Conservation (phyloP, 2,888 invertebrate genomes). For the Amphipyra berbera region DNA sequence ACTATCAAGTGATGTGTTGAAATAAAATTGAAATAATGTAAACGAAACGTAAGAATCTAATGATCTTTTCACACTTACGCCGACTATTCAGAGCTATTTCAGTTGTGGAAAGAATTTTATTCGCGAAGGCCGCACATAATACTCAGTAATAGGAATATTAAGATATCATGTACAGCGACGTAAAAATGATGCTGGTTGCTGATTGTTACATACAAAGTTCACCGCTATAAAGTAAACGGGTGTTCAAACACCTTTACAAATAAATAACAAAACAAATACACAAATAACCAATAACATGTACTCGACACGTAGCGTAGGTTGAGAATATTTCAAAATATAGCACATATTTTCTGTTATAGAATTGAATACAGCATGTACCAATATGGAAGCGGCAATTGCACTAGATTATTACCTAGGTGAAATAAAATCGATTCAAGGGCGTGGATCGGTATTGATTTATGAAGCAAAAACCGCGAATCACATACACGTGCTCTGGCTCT, state of each 20-base stretch:
- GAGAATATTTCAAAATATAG: background rate
- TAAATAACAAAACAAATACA: too few species aligned
- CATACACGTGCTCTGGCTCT: conserved; percentile 15
- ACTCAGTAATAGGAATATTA: conserved; percentile 1
- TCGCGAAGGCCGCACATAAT: conserved; percentile 20
- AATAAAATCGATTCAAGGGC: conserved; percentile 61
- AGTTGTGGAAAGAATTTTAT: conserved; percentile 33
- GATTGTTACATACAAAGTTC: conserved; percentile 24
- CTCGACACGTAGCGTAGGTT: background rate
- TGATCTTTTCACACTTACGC: conserved; percentile 33
- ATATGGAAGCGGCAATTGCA: conserved; percentile 10
- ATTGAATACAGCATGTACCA: background rate
- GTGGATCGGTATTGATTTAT: conserved; percentile 48
- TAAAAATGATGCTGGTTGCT: background rate
- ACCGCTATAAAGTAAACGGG: conserved; percentile 9
- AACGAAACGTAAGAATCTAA: conserved; percentile 40
- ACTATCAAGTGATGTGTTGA: conserved; percentile 37
- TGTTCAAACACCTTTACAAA: background rate
- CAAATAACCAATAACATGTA: too few species aligned
- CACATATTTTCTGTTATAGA: background rate
- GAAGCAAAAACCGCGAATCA: conserved; percentile 36
- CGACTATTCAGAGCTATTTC: conserved; percentile 44
- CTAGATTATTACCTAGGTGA: conserved; percentile 23
- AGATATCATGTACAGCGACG: conserved; percentile 1
- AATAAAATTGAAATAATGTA: conserved; percentile 32